Evolutionary conservation across 2,113 vertebrate species (phyloP), one percentile per base, ranked within the genome.

Genomic region (Orthonyx spaldingii): DNA sequence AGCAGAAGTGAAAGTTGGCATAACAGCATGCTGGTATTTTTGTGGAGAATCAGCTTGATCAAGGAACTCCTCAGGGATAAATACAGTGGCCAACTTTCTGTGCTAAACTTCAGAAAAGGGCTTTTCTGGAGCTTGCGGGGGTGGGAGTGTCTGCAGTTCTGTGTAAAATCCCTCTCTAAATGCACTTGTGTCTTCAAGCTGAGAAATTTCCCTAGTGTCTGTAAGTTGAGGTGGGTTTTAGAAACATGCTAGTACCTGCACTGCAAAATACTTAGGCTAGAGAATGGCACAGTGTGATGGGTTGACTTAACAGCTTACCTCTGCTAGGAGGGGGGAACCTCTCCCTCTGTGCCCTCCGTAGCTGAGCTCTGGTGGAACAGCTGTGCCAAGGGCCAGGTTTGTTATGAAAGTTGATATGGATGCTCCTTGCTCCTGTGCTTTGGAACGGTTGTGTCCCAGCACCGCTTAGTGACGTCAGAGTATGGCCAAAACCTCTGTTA

Each of bases 1-100:
- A 59, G 21, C 87, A 91, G 84, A 71, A 96, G 82, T n/a, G 50
- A 13, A 64, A 91, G 82, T 7, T 95, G 91, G 79, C 93, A 28
- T 74, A 66, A 44, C 93, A 81, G 75, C 63, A 11, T 9, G 64
- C 82, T 90, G 82, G 92, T 74, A 81, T 90, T 94, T 88, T 46
- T 88, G 47, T 66, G 64, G 75, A 81, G 84, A 84, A 72, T 71
- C 77, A 39, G 37, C 59, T 91, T 9, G 9, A 79, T 85, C 23
- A 59, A 91, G 60, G 69, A 85, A 24, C 59, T 76, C 37, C 50
- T 74, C 27, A 1, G 50, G 10, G 66, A 55, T 74, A 86, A 83
- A 81, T 75, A 68, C 32, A 90, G 84, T 11, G n/a, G 27, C 39
- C 42, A 86, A 64, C 39, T 90, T 69, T 4, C 35, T 23, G 53